A percentile compares a stretch with the other conserved stretches of the same genome.
phyloP scores from a whole-genome alignment of 2,797 vertebrate species.

The Cossypha heuglini region DNA sequence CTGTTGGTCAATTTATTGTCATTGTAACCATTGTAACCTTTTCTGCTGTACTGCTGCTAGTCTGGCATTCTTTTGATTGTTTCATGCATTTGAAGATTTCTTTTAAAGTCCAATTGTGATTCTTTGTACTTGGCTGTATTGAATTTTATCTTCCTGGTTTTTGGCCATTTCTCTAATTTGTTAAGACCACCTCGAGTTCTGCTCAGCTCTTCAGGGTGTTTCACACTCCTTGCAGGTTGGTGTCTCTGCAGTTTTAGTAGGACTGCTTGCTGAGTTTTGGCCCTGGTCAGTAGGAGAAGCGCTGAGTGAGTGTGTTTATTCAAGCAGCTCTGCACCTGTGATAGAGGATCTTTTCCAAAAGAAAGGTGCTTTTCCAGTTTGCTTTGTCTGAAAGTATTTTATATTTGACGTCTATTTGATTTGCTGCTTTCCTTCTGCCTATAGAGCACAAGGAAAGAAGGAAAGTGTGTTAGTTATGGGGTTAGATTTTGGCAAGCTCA shows the following conservation, averaged over 20 bases:
- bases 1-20: neutral
- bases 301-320: fast-evolving
- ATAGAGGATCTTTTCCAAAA: neutral
- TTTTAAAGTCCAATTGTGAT: neutral
- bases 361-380: neutral
- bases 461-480: neutral
- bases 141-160: neutral
- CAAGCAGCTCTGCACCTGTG: neutral
- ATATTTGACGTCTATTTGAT: neutral
- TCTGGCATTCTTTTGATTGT: neutral
- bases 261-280: neutral
- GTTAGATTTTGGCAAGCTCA: neutral
- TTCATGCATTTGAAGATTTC: neutral
- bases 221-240: neutral
- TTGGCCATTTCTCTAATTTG: neutral
- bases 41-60: neutral
- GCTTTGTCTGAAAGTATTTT: neutral
- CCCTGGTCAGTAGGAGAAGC: neutral
- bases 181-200: neutral
- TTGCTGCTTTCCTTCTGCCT: neutral
- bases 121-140: neutral
- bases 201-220: neutral
- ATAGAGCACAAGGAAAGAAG: neutral
- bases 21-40: neutral
- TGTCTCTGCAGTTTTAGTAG: neutral